Percentiles rank a stretch among this genome's conserved stretches.
These are phyloP conservation scores for Tipula lateralis DNA, from an alignment of 2,888 invertebrate species.

Conservation along the genomic window DNA sequence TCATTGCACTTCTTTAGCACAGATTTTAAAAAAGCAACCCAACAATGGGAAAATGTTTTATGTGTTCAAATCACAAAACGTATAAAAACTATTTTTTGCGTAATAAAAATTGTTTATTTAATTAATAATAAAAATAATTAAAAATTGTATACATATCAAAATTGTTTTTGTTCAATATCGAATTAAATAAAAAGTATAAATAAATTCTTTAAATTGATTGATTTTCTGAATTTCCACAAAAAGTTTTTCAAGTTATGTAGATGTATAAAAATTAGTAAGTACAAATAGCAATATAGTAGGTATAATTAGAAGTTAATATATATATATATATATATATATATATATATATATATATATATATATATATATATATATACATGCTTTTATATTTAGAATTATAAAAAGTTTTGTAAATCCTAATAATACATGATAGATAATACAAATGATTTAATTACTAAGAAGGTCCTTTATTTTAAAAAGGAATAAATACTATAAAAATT, in stretches of 20 bases:
- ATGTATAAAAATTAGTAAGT: not conserved
- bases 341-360: too few species aligned
- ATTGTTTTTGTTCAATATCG: not conserved
- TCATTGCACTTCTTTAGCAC: too few species aligned
- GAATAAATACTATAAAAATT: not conserved
- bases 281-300: not conserved
- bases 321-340: too few species aligned
- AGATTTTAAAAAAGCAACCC: too few species aligned
- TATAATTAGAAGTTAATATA: not conserved
- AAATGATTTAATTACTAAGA: not conserved
- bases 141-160: conserved; percentile 11
- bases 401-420: not conserved
- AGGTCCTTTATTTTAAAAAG: not conserved
- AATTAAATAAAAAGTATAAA: not conserved
- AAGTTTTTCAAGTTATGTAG: not conserved
- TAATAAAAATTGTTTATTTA: not conserved
- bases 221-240: not conserved
- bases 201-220: not conserved
- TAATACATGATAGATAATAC: not conserved
- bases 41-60: not conserved
- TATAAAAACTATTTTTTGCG: not conserved
- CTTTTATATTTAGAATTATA: not conserved
- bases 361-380: too few species aligned
- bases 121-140: conserved; percentile 9
- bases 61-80: not conserved